Conservation (phyloP, 2,797 vertebrate genomes). For the Coluber constrictor region DNA sequence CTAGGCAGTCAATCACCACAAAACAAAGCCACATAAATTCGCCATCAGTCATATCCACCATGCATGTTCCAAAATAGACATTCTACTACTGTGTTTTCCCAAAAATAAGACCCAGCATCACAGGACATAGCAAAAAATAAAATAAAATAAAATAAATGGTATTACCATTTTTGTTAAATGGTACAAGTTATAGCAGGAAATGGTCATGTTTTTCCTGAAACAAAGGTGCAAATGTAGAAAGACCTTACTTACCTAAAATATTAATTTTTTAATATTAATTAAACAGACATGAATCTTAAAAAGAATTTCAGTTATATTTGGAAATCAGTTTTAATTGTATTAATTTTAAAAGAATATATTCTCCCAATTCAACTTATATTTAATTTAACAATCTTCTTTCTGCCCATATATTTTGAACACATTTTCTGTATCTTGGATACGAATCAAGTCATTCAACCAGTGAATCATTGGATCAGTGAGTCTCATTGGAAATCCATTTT, state of each 20-base stretch:
- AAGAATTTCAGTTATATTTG: neutral
- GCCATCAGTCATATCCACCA: no score
- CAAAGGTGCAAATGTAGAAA: neutral
- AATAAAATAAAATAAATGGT: no score
- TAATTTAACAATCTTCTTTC: neutral
- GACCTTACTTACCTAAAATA: neutral
- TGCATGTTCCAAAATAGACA: no score
- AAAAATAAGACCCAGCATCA: neutral
- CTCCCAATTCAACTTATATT: neutral
- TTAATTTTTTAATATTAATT: neutral
- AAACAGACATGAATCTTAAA: neutral
- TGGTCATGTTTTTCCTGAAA: neutral
- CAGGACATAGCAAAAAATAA: neutral
- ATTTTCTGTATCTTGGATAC: slow-evolving; percentile 32
- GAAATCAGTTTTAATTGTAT: neutral
- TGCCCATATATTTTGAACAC: slow-evolving; percentile 32
- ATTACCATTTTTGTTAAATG: no score
- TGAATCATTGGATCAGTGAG: slow-evolving; percentile 45
- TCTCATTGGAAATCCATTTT: slow-evolving; percentile 56
- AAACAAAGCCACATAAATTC: no score
- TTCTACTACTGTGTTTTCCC: no score
- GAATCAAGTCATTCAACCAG: slow-evolving; percentile 46
- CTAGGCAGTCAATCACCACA: no score
- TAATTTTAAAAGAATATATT: neutral
- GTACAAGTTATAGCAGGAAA: no score